These are phyloP conservation scores for Archips crataeganus DNA, from an alignment of 2,888 invertebrate species.

Conservation along the genomic window DNA sequence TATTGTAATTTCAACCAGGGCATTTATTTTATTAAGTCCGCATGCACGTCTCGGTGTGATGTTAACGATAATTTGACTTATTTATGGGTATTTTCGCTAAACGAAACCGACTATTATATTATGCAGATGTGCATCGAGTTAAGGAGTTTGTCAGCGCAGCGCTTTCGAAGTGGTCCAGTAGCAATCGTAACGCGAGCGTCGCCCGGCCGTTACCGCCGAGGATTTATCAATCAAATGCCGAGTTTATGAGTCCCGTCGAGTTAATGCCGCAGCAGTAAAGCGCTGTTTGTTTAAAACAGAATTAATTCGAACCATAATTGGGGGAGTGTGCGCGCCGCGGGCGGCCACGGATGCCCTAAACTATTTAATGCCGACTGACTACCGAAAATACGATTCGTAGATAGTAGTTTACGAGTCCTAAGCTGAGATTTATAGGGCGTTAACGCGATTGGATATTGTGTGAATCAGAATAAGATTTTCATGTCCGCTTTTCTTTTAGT, in stretches of 20 bases:
- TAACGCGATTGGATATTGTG: conserved; percentile 15
- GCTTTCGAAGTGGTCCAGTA: conserved; percentile 56
- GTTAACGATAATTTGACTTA: conserved; percentile 40
- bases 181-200: conserved; percentile 62
- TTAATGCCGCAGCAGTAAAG: conserved; percentile 62
- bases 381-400: conserved; percentile 32
- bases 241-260: conserved; percentile 67
- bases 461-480: conserved; percentile 3
- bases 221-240: conserved; percentile 71
- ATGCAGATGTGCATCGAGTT: conserved; percentile 45
- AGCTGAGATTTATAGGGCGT: conserved; percentile 30
- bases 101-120: conserved; percentile 32
- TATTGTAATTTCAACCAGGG: conserved; percentile 25
- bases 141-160: conserved; percentile 44
- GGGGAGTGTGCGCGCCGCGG: conserved; percentile 67
- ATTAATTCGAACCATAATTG: conserved; percentile 63
- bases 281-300: conserved; percentile 61
- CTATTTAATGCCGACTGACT: conserved; percentile 58
- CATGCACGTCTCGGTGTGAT: conserved; percentile 33
- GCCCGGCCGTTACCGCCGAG: conserved; percentile 48
- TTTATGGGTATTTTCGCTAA: conserved; percentile 36
- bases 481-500: background rate
- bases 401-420: conserved; percentile 31
- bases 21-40: conserved; percentile 15
- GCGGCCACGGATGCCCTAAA: conserved; percentile 71